Evolutionary conservation across 2,113 vertebrate species (phyloP).

Genomic region (Zingel zingel): DNA sequence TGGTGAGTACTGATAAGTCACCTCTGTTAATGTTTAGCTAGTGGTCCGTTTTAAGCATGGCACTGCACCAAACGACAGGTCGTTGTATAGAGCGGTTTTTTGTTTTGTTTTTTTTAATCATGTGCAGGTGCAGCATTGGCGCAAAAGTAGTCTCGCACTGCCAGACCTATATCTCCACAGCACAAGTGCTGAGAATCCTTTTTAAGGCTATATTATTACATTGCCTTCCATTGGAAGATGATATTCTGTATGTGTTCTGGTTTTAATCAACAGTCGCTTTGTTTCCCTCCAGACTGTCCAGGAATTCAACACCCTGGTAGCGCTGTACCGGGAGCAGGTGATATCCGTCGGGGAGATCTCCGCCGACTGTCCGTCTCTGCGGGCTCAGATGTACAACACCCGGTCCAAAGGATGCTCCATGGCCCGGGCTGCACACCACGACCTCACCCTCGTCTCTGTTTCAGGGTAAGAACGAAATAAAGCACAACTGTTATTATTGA

Average conservation of each 20-base stretch:
- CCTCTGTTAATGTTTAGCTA: background rate
- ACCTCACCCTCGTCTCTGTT: slow-evolving; percentile 92
- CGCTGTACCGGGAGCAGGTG: slow-evolving; percentile 95
- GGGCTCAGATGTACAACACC: slow-evolving; percentile 92
- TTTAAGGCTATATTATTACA: background rate
- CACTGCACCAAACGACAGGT: slow-evolving; percentile 23
- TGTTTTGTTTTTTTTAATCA: background rate
- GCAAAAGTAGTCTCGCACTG: background rate
- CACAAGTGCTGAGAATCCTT: background rate
- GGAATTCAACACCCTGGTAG: slow-evolving; percentile 97
- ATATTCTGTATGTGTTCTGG: too few relatives aligned
- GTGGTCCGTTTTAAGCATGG: background rate
- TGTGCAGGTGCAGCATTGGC: slow-evolving; percentile 13
- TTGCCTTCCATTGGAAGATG: background rate
- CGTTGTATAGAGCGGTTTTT: too few relatives aligned
- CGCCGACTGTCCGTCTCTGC: slow-evolving; percentile 89
- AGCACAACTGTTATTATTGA: too few relatives aligned
- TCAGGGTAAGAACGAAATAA: slow-evolving; percentile 79
- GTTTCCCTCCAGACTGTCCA: slow-evolving; percentile 89
- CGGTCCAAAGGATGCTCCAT: slow-evolving; percentile 93
- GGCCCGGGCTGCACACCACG: slow-evolving; percentile 93
- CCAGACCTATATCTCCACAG: too few relatives aligned
- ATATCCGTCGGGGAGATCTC: slow-evolving; percentile 96
- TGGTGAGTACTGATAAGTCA: slow-evolving; percentile 85
- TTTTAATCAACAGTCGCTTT: background rate